Evolutionary conservation across 2,888 invertebrate species (phyloP), one percentile per base, ranked within the genome.

Genomic region (Drosophila mercatorum): DNA sequence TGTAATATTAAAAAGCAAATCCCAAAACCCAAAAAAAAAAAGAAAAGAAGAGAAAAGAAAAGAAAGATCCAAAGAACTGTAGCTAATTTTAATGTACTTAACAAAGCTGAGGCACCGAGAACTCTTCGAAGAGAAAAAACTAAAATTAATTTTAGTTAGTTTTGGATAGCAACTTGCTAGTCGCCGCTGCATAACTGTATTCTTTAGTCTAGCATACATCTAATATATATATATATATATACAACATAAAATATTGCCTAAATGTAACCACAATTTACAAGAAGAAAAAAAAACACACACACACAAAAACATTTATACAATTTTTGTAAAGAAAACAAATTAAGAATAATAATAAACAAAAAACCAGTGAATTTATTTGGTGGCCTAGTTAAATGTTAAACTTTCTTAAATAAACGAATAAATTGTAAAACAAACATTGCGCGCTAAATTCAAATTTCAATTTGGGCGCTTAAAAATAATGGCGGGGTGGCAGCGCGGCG

Each of bases 61-160:
- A 51, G 55, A 47, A 53, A 64, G 68, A 63, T 71, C 72, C 78
- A 87, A 84, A 78, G 72, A 88, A 81, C 61, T 80, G 65, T 88
- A 86, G 83, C 87, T 81, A 78, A 88, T 79, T 75, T 75, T 69
- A 83, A 64, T 83, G 84, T 84, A 84, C 84, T 84, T 84, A 89
- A 87, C 72, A 49, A 68, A 66, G 64, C 46, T 60, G 11, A 62
- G 68, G 61, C 62, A 72, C 52, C 69, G 17, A 64, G 52, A 58
- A 53, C 67, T 53, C 47, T 58, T 67, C 8, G 63, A 51, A 57
- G 4, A 49, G 41, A 52, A 34, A 55, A 53, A 53, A 53, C 38
- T 40, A 40, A 53, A 26, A 40, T 51, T 11, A 17, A 5, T 26
- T 38, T 53, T 59, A 75, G 26, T 34, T 28, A 47, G 12, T 52